Percentiles rank a stretch among this genome's conserved stretches.
Conservation (phyloP, 2,113 vertebrate species). For the Shinisaurus crocodilurus region DNA sequence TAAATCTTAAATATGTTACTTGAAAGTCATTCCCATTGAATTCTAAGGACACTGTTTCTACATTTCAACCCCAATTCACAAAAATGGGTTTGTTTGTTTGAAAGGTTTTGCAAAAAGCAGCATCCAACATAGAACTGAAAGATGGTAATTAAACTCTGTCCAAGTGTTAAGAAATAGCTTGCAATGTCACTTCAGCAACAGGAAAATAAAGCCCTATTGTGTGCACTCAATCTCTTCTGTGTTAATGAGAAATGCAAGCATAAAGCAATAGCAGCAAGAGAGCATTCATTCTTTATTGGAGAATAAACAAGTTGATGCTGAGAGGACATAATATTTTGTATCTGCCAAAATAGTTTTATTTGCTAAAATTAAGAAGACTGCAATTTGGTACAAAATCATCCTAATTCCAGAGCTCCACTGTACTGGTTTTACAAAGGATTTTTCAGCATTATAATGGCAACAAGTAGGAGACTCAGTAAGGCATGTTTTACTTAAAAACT, state of each 20-base stretch:
- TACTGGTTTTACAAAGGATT: conserved; percentile 46
- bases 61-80: neutral
- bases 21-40: neutral
- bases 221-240: neutral
- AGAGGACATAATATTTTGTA: conserved; percentile 24
- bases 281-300: conserved; percentile 22
- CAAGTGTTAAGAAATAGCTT: too few species aligned
- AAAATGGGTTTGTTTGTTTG: neutral
- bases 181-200: neutral
- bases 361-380: conserved; percentile 57
- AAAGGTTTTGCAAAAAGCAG: neutral
- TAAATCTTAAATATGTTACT: neutral
- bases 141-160: neutral
- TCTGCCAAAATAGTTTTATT: conserved; percentile 37
- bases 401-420: conserved; percentile 7
- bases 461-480: conserved; percentile 75
- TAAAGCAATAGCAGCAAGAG: conserved; percentile 9
- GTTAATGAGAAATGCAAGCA: conserved; percentile 19
- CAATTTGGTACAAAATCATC: conserved; percentile 35
- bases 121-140: neutral
- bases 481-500: conserved; percentile 81
- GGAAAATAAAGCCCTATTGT: neutral
- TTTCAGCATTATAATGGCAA: conserved; percentile 63
- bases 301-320: conserved; percentile 26
- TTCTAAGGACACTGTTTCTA: neutral